phyloP scores from a whole-genome alignment of 2,888 invertebrate genomes.

The Caenorhabditis panamensis region DNA sequence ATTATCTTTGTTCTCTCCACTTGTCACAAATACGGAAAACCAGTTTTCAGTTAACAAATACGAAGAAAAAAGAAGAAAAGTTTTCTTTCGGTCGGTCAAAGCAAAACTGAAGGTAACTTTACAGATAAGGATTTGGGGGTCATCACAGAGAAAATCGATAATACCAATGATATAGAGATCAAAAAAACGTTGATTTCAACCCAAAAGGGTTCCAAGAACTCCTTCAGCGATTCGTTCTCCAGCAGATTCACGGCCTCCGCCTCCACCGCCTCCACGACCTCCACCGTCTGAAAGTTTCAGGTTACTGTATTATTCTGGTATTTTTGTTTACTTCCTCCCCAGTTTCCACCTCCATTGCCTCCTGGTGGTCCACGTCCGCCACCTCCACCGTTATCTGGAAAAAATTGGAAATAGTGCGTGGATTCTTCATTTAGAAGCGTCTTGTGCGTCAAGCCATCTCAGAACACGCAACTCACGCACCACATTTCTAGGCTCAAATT shows the following conservation, averaged over 20 bases:
- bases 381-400: constrained; percentile 32
- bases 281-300: constrained; percentile 38
- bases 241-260: constrained; percentile 24
- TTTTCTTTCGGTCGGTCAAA: not conserved
- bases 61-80: constrained; percentile 7
- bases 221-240: constrained; percentile 41
- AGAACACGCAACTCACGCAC: too few relatives aligned
- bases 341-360: constrained; percentile 16
- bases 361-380: constrained; percentile 36
- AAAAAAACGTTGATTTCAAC: constrained; percentile 5
- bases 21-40: too few relatives aligned
- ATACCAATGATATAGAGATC: not conserved
- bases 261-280: constrained; percentile 26
- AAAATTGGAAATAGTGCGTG: not conserved
- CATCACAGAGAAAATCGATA: not conserved
- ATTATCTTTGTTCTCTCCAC: too few relatives aligned
- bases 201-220: constrained; percentile 30
- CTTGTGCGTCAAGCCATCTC: too few relatives aligned
- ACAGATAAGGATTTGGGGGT: not conserved
- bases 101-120: not conserved
- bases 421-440: too few relatives aligned
- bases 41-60: not conserved
- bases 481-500: too few relatives aligned
- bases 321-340: constrained; percentile 44
- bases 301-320: not conserved